phyloP scores from a whole-genome alignment of 1,140 invertebrate species.

The Lasaia peninsularis region DNA sequence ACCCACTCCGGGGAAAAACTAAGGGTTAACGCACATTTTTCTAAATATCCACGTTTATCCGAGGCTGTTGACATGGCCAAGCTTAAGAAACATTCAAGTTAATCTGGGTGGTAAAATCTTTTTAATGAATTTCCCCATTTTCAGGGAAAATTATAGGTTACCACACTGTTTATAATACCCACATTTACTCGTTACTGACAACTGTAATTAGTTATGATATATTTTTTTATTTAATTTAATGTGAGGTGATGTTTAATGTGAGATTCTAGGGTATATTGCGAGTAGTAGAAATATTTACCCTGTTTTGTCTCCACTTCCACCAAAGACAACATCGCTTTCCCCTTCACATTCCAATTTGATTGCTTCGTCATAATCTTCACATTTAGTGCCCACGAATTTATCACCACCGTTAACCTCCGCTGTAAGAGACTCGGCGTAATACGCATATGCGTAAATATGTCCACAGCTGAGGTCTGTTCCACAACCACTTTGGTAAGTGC shows the following conservation, averaged over 20 bases:
- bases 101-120: no score
- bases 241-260: no score
- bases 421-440: conserved; percentile 55
- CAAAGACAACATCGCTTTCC: conserved; percentile 38
- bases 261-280: no score
- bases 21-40: no score
- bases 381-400: conserved; percentile 52
- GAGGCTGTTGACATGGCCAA: no score
- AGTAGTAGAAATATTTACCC: conserved; percentile 31
- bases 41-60: no score
- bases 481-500: conserved; percentile 49
- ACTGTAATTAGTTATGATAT: not conserved
- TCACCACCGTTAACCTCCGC: conserved; percentile 26
- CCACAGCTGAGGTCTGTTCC: conserved; percentile 39
- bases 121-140: no score
- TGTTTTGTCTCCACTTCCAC: conserved; percentile 38
- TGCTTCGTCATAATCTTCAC: conserved; percentile 43
- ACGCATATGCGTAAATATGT: conserved; percentile 43
- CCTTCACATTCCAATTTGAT: conserved; percentile 36
- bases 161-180: no score
- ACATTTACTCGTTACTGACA: no score
- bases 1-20: no score
- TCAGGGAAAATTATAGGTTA: no score
- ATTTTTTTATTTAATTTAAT: not conserved
- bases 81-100: no score